Evolutionary conservation across 2,888 invertebrate genomes (phyloP).

Genomic region (Callosobruchus maculatus): DNA sequence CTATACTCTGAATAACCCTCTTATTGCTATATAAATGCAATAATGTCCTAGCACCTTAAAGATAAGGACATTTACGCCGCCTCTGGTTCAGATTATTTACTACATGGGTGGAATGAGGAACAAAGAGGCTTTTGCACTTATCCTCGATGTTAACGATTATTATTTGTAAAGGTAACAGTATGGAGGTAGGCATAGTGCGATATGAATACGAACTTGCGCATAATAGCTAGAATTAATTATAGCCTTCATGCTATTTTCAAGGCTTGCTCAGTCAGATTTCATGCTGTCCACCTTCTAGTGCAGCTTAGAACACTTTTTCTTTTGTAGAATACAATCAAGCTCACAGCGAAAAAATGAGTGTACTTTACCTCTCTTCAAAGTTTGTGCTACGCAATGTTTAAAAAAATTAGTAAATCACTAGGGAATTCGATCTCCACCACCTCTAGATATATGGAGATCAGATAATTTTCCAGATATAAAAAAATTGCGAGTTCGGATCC

Average conservation of each 20-base stretch:
- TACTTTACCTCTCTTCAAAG: too few relatives aligned
- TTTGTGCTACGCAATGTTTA: too few relatives aligned
- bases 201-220: neutral
- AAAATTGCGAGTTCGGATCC: too few relatives aligned
- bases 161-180: neutral
- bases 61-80: constrained; percentile 1
- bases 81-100: neutral
- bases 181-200: neutral
- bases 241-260: neutral
- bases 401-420: too few relatives aligned
- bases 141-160: neutral
- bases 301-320: too few relatives aligned
- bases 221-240: neutral
- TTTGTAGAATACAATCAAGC: too few relatives aligned
- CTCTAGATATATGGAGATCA: too few relatives aligned
- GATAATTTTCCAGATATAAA: too few relatives aligned
- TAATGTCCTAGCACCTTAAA: neutral
- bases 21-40: too few relatives aligned
- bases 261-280: neutral
- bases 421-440: too few relatives aligned
- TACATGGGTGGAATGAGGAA: neutral
- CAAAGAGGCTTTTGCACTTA: neutral
- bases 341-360: too few relatives aligned
- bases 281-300: neutral
- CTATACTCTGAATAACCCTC: too few relatives aligned